Conservation (phyloP, 2,888 invertebrate species). For the Oithona nana region DNA sequence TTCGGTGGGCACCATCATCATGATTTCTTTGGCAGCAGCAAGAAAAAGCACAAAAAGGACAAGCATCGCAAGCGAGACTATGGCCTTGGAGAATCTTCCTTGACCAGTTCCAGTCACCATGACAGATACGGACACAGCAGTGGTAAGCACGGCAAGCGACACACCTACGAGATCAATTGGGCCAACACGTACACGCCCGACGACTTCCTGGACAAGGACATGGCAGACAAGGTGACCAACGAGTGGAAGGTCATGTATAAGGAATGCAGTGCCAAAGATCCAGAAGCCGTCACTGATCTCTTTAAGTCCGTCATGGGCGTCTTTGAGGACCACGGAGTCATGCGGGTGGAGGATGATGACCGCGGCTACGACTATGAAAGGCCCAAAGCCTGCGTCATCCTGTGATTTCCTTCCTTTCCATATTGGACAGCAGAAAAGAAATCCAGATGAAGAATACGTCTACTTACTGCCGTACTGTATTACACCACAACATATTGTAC, state of each 20-base stretch:
- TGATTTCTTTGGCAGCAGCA: neutral
- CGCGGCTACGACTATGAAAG: neutral
- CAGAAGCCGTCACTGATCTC: neutral
- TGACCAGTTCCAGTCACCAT: neutral
- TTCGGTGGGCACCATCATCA: neutral
- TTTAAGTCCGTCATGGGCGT: conserved; percentile 10
- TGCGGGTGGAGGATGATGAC: neutral
- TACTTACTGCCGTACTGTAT: too few relatives aligned
- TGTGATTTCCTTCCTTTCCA: neutral
- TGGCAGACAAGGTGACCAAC: conserved; percentile 5
- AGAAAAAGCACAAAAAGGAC: neutral
- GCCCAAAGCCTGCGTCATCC: neutral
- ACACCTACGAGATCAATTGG: neutral
- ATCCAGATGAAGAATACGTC: too few relatives aligned
- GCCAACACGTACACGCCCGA: neutral
- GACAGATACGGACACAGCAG: neutral
- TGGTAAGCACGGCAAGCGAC: neutral
- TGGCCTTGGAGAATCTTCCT: neutral
- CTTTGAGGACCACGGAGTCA: neutral
- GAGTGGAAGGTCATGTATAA: conserved; percentile 11
- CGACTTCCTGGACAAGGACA: neutral
- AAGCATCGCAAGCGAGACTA: neutral
- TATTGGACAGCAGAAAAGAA: too few relatives aligned
- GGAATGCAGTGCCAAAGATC: conserved; percentile 1
- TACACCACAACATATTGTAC: too few relatives aligned